A percentile compares a stretch with the other conserved stretches of the same genome.
Evolutionary conservation across 2,113 vertebrate genomes (phyloP).

Genomic region (Poicephalus gulielmi): DNA sequence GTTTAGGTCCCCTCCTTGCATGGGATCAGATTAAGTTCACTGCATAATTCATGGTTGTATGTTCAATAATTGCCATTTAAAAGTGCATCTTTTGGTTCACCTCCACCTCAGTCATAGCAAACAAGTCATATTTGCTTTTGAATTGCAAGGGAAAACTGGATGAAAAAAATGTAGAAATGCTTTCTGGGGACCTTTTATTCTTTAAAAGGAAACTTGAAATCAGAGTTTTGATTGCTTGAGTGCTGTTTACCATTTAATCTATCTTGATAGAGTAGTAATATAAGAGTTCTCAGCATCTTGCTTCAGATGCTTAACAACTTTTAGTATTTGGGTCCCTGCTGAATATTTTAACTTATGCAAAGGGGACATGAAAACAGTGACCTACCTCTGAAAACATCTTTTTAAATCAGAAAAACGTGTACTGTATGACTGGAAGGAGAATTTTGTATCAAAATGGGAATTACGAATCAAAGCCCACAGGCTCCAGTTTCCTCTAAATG

Average conservation of each 20-base stretch:
- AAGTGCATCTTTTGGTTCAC: constrained; percentile 37
- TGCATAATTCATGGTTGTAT: constrained; percentile 46
- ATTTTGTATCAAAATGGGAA: constrained; percentile 27
- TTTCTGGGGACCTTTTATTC: constrained; percentile 52
- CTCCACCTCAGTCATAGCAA: constrained; percentile 18
- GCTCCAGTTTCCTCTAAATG: constrained; percentile 17
- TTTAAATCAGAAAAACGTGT: constrained; percentile 70
- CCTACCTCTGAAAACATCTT: constrained; percentile 60
- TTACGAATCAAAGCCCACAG: neutral
- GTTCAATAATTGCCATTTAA: constrained; percentile 17
- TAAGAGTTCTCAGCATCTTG: constrained; percentile 44
- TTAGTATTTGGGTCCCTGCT: constrained; percentile 23
- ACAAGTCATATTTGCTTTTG: constrained; percentile 18
- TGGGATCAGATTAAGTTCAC: constrained; percentile 36
- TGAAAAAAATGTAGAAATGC: constrained; percentile 34
- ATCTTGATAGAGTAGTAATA: constrained; percentile 48
- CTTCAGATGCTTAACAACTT: neutral
- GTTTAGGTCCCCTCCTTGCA: neutral
- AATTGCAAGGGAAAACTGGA: constrained; percentile 1
- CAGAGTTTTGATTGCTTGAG: constrained; percentile 24
- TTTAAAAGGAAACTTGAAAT: constrained; percentile 59
- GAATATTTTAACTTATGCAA: constrained; percentile 41
- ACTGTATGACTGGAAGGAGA: constrained; percentile 17
- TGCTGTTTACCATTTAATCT: constrained; percentile 47
- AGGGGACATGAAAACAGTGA: constrained; percentile 51